Evolutionary conservation across 64 coral and sea anemone species (phyloP).

Genomic region (Stichodactyla helianthus): DNA sequence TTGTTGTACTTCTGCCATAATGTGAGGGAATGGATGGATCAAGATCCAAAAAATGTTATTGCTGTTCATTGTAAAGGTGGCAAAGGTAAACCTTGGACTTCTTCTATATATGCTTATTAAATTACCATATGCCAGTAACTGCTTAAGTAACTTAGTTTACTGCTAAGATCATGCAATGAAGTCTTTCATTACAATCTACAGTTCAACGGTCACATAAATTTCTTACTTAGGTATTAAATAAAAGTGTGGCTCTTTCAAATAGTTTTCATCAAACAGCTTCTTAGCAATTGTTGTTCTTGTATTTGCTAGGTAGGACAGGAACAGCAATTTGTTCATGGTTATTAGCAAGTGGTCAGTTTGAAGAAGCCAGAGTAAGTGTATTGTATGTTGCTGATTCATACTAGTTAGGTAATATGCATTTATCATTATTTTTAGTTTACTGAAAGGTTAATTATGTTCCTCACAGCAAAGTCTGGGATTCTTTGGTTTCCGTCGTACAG

Average conservation of each 20-base stretch:
- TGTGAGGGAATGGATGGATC: conserved; percentile 87
- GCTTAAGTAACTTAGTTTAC: too few relatives aligned
- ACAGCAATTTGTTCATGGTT: conserved; percentile 96
- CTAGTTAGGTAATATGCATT: too few relatives aligned
- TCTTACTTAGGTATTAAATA: too few relatives aligned
- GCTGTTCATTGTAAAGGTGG: conserved; percentile 99
- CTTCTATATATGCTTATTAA: neutral
- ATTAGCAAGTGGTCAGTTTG: conserved; percentile 83
- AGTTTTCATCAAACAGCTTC: neutral
- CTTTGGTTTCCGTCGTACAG: conserved; percentile 92
- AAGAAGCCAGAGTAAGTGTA: conserved; percentile 67
- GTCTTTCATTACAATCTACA: too few relatives aligned
- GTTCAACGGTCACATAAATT: too few relatives aligned
- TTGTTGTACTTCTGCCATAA: conserved; percentile 96
- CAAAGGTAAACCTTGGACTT: conserved; percentile 58
- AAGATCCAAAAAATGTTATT: conserved; percentile 82
- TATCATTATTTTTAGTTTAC: too few relatives aligned
- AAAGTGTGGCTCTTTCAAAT: too few relatives aligned
- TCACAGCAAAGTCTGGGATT: conserved; percentile 89
- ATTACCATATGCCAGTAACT: too few relatives aligned
- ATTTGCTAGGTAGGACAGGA: conserved; percentile 80
- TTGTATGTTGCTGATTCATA: neutral
- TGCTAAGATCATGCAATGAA: too few relatives aligned
- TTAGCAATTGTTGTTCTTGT: neutral
- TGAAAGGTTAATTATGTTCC: neutral